Base-by-base conservation (phyloP, 1,140 invertebrate species). In the Radopholus similis region DNA sequence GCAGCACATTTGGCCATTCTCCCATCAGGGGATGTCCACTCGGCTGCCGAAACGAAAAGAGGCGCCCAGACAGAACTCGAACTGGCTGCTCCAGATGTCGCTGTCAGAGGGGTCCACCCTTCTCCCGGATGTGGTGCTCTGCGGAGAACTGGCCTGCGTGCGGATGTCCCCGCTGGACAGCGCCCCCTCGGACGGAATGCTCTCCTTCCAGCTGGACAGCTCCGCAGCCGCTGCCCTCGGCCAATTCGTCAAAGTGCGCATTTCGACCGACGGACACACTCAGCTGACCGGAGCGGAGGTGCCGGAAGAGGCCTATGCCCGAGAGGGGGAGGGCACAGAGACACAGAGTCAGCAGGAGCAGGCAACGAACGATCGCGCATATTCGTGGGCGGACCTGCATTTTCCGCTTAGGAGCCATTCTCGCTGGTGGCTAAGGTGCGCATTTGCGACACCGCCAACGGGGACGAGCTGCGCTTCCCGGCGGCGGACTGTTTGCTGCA, bases 401-500 rank as follows among this genome's bases (percentile, higher is more conserved):
- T n/a, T n/a, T n/a, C n/a, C n/a, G n/a, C n/a, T n/a, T n/a, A n/a
- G n/a, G n/a, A 64, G 30, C 21, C 44, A 1, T 40, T 66, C n/a
- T 60, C 57, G 23, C 35, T 37, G 8, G 56, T 64, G 21, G 26
- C 44, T 15, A 40, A 73, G 68, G 76, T 75, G 11, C 64, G 73
- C 35, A 28, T 75, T 4, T 59, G 38, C 23, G 73, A 75, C 40
- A 75, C 44, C 15, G 63, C 57, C 6, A 75, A 75, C 60, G 73
- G 73, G 21, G 73, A 75, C 58, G 73, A 75, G 49, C 23, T 75
- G 9, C 76, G 73, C 35, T 74, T 75, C 26, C 73, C 73, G 3
- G 21, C 63, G 0, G 73, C 73, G 21, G 64, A 75, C 30, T 54
- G 65, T 32, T 49, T 64, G 34, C 18, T 77, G n/a, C 35, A 18